Percentiles rank a stretch among this genome's conserved stretches.
These are phyloP conservation scores for Hirtodrosophila alboralis DNA, from an alignment of 2,888 invertebrate species.

Conservation along the genomic window DNA sequence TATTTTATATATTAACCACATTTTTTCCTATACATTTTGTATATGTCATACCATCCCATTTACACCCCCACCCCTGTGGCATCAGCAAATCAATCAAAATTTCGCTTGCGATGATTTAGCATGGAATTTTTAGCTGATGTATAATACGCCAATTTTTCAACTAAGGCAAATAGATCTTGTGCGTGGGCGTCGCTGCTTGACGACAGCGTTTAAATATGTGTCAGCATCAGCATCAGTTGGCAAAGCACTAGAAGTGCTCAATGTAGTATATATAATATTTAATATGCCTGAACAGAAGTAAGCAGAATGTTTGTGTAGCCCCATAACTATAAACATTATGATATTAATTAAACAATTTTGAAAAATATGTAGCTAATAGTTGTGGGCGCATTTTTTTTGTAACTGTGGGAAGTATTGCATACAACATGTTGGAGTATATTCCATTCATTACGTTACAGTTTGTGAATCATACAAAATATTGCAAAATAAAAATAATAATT, in stretches of 20 bases:
- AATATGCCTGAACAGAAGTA: conserved; percentile 16
- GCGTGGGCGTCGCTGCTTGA: conserved; percentile 58
- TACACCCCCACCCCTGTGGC: conserved; percentile 15
- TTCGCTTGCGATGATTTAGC: conserved; percentile 64
- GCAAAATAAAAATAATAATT: too few relatives aligned
- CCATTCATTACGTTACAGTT: conserved; percentile 37
- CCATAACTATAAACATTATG: conserved; percentile 42
- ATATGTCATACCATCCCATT: conserved; percentile 28
- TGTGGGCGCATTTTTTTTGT: conserved; percentile 38
- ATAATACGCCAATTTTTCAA: conserved; percentile 66
- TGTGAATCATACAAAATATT: conserved; percentile 30
- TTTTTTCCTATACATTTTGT: conserved; percentile 17
- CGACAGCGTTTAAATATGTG: conserved; percentile 52
- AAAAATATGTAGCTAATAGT: conserved; percentile 7
- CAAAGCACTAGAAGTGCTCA: conserved; percentile 32
- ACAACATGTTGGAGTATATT: conserved; percentile 12
- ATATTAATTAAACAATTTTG: conserved; percentile 24
- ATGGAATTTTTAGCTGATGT: conserved; percentile 69
- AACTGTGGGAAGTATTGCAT: conserved; percentile 31
- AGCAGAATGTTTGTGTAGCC: conserved; percentile 39
- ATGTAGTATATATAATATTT: conserved; percentile 22
- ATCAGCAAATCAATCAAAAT: conserved; percentile 69
- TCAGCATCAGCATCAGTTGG: conserved; percentile 36
- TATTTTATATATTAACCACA: conserved; percentile 5
- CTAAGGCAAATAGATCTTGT: conserved; percentile 57